Evolutionary conservation across 2,797 vertebrate genomes (phyloP).

Genomic region (Schizothorax lantsangensis): DNA sequence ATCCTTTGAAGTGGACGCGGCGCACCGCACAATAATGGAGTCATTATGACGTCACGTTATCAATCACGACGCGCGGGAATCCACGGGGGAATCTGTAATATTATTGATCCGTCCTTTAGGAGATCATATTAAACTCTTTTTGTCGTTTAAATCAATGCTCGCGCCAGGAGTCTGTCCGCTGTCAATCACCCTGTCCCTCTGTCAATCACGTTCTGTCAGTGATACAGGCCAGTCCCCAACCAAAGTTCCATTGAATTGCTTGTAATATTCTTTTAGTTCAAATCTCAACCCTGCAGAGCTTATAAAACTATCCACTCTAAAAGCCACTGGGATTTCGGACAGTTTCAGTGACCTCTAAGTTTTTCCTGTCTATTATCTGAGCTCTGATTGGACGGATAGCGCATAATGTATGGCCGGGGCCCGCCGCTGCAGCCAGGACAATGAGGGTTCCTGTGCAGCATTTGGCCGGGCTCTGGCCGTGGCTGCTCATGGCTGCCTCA

Average conservation of each 20-base stretch:
- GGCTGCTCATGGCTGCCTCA: constrained; percentile 94
- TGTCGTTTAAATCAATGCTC: constrained; percentile 57
- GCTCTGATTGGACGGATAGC: constrained; percentile 61
- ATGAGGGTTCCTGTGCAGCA: constrained; percentile 91
- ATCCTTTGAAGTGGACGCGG: constrained; percentile 61
- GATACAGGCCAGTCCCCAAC: constrained; percentile 67
- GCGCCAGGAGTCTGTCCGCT: constrained; percentile 52
- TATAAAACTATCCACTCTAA: background rate
- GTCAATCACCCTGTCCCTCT: constrained; percentile 57
- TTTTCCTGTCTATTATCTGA: constrained; percentile 12
- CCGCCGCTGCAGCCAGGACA: constrained; percentile 92
- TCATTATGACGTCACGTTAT: constrained; percentile 49
- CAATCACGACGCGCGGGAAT: constrained; percentile 36
- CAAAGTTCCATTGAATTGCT: background rate
- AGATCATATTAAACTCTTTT: constrained; percentile 16
- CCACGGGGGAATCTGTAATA: background rate
- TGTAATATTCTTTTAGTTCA: background rate
- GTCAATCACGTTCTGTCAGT: constrained; percentile 57
- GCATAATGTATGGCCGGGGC: constrained; percentile 91
- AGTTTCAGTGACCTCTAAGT: background rate
- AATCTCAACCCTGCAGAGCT: background rate
- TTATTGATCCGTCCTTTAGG: background rate
- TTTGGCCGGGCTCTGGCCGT: constrained; percentile 92
- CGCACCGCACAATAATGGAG: constrained; percentile 48
- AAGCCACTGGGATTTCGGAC: background rate